Evolutionary conservation across 2,797 vertebrate species (phyloP), one percentile per base, ranked within the genome.

Genomic region (Leuciscus waleckii): DNA sequence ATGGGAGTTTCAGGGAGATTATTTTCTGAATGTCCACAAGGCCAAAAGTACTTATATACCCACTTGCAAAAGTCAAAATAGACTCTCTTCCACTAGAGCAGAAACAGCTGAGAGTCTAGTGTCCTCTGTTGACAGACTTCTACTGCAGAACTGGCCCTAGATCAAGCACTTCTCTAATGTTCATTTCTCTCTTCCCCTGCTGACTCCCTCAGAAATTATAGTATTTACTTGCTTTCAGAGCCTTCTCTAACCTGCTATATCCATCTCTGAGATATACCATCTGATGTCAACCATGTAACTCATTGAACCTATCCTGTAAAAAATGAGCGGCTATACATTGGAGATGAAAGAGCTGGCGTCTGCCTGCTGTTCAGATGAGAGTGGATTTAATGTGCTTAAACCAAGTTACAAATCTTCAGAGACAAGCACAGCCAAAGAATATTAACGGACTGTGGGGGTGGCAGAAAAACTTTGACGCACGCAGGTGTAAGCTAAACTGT

Each of bases 341-440:
- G 79, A 88, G 87, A 89, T 88, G 86, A 91, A 90, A 92, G 89
- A 76, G 85, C 86, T 39, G 63, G 89, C 75, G 83, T 86, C 84
- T 71, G 75, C 49, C 79, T 73, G 77, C 77, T 51, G 54, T 35
- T 3, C 85, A 90, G 91, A 90, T 91, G 90, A 90, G 90, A 85
- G 84, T 63, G 82, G 88, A 90, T 93, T 87, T 94, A 95, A 94
- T 94, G 92, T 93, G 84, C 90, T 90, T 92, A 95, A 94, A 95
- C 94, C 91, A 94, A 92, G 90, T 93, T 91, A 93, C 93, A 93
- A 93, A 94, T 95, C 93, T 93, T 90, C 79, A 89, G 88, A 90
- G 89, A 90, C 88, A 85, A 87, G 88, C 56, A 75, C 89, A 91
- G 89, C 90, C 87, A 92, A 85, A 81, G 84, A 77, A 46, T 78